Conservation (phyloP, 2,113 vertebrate species). For the Columba livia region DNA sequence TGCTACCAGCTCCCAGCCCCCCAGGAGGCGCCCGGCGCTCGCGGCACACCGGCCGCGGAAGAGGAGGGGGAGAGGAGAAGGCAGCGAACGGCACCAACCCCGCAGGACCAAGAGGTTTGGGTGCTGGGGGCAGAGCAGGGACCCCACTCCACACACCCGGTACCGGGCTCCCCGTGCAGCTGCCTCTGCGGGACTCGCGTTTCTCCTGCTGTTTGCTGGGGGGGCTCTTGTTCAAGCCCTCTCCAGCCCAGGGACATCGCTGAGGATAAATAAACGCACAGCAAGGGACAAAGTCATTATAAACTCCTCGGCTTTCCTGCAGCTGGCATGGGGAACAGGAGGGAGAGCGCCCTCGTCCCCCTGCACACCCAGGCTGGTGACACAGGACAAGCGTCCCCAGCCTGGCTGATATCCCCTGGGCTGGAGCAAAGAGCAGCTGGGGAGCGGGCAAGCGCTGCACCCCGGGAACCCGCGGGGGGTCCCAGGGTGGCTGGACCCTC, state of each 20-base stretch:
- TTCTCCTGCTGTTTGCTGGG: not conserved
- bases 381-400: not conserved
- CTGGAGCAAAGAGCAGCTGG: not conserved
- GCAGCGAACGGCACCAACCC: not conserved
- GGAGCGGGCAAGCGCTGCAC: not conserved
- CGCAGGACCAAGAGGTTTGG: not conserved
- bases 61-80: not conserved
- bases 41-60: not conserved
- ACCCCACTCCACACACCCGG: not conserved
- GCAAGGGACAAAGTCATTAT: not conserved
- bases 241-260: not conserved
- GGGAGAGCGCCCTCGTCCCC: not conserved
- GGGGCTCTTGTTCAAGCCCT: not conserved
- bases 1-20: slow-evolving; percentile 56
- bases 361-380: accelerated
- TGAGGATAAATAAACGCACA: slow-evolving; percentile 1
- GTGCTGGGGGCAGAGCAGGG: not conserved
- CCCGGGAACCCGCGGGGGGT: not conserved
- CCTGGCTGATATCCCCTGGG: not conserved
- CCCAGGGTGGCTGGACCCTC: not conserved
- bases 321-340: accelerated
- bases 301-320: not conserved
- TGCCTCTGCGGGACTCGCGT: not conserved
- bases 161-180: not conserved
- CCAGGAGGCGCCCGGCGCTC: slow-evolving; percentile 2